These are phyloP conservation scores for Macrotis lagotis DNA, from an alignment of 2,113 vertebrate species.

Conservation along the genomic window DNA sequence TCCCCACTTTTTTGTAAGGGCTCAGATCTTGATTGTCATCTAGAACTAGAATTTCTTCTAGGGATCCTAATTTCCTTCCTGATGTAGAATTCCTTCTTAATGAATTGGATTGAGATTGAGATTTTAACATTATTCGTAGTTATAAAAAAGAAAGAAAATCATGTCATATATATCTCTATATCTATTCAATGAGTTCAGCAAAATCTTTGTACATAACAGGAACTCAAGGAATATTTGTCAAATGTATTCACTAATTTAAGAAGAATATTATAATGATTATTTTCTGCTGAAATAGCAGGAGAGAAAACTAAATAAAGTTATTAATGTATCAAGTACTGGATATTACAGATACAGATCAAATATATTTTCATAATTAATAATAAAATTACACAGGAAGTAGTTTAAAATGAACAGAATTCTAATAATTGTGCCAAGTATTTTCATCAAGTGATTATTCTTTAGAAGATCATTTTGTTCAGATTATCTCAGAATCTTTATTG, in stretches of 20 bases:
- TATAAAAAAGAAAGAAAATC: background rate
- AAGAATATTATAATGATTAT: background rate
- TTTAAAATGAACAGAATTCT: background rate
- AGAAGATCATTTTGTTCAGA: background rate
- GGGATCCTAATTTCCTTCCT: conserved; percentile 74
- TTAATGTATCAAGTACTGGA: background rate
- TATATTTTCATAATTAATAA: background rate
- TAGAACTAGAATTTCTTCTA: conserved; percentile 79
- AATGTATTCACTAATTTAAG: background rate
- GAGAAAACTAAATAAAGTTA: background rate
- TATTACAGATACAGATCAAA: background rate
- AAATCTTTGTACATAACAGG: background rate
- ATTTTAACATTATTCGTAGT: background rate
- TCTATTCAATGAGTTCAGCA: background rate
- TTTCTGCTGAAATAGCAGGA: background rate
- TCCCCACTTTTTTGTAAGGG: conserved; percentile 76
- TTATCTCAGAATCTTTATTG: conserved; percentile 6
- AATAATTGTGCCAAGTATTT: background rate
- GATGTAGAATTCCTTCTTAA: conserved; percentile 77
- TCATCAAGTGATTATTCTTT: conserved; percentile 37
- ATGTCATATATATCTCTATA: background rate
- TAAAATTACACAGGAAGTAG: background rate
- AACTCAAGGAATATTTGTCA: background rate
- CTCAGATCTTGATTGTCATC: conserved; percentile 73
- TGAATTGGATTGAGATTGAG: conserved; percentile 77